Evolutionary conservation across 2,888 invertebrate species (phyloP).

Genomic region (Erebia epiphron): DNA sequence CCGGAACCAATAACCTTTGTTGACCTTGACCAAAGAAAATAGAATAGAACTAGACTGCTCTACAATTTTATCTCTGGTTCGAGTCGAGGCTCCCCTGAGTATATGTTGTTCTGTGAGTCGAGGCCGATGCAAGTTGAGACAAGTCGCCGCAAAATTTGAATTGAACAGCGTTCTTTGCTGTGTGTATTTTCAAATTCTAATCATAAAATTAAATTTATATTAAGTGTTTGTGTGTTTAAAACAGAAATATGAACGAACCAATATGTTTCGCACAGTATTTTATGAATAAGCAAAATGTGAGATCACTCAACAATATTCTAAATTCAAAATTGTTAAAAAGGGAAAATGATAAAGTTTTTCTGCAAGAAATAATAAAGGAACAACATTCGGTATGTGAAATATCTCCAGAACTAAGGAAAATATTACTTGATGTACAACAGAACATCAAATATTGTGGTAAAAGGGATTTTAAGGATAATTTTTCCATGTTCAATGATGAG

Average conservation of each 20-base stretch:
- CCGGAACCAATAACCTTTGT: no score
- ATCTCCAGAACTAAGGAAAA: slow-evolving; percentile 46
- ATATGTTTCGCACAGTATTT: slow-evolving; percentile 66
- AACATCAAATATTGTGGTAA: slow-evolving; percentile 55
- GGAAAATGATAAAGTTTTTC: slow-evolving; percentile 40
- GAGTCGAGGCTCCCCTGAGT: no score
- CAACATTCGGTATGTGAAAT: slow-evolving; percentile 49
- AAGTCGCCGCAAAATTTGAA: slow-evolving; percentile 60
- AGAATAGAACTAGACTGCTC: no score
- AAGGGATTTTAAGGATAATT: slow-evolving; percentile 62
- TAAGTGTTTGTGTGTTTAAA: neutral
- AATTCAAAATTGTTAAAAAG: slow-evolving; percentile 54
- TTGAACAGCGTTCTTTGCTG: neutral
- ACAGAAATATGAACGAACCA: slow-evolving; percentile 50
- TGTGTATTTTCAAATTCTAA: neutral
- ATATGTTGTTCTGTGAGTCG: no score
- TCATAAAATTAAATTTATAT: neutral
- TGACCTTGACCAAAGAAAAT: no score
- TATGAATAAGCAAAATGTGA: slow-evolving; percentile 69
- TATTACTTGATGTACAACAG: slow-evolving; percentile 51
- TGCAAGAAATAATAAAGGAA: slow-evolving; percentile 50
- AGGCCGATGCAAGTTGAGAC: slow-evolving; percentile 50
- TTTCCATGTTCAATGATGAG: slow-evolving; percentile 41
- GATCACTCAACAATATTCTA: slow-evolving; percentile 63
- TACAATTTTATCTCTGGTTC: no score